phyloP scores from a whole-genome alignment of 92 coral and sea anemone genomes.

The Metridium senile region DNA sequence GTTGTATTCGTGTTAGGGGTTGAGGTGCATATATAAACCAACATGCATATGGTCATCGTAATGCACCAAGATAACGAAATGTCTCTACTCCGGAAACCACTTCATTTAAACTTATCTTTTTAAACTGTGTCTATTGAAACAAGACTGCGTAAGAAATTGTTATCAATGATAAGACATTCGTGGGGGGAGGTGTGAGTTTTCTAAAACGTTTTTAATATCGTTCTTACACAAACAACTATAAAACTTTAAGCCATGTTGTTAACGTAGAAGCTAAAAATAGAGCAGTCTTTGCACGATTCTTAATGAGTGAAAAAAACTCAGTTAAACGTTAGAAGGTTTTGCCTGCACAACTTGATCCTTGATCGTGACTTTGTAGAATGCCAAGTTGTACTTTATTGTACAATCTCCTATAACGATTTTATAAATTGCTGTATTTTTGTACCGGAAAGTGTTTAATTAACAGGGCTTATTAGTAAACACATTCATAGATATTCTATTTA shows the following conservation, averaged over 20 bases:
- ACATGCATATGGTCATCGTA: conserved; percentile 30
- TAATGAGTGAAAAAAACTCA: no score
- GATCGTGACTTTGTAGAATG: not conserved
- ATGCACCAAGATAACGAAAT: conserved; percentile 18
- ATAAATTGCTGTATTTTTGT: not conserved
- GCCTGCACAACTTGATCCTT: no score
- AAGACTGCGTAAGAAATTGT: conserved; percentile 16
- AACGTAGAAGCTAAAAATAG: no score
- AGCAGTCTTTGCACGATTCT: no score
- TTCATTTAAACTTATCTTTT: conserved; percentile 35
- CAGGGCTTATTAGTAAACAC: not conserved
- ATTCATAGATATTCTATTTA: not conserved
- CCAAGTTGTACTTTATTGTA: not conserved
- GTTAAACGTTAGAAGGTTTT: no score
- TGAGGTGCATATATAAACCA: not conserved
- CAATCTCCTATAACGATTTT: not conserved
- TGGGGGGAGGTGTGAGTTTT: not conserved
- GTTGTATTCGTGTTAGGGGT: conserved; percentile 17
- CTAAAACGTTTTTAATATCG: not conserved
- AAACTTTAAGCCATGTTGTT: not conserved
- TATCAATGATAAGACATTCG: conserved; percentile 23
- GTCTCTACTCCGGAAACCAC: conserved; percentile 49
- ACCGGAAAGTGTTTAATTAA: conserved; percentile 14
- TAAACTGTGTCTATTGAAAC: conserved; percentile 26
- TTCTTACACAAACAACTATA: not conserved